Evolutionary conservation across 2,888 invertebrate species (phyloP).

Genomic region (Margaritifera margaritifera): DNA sequence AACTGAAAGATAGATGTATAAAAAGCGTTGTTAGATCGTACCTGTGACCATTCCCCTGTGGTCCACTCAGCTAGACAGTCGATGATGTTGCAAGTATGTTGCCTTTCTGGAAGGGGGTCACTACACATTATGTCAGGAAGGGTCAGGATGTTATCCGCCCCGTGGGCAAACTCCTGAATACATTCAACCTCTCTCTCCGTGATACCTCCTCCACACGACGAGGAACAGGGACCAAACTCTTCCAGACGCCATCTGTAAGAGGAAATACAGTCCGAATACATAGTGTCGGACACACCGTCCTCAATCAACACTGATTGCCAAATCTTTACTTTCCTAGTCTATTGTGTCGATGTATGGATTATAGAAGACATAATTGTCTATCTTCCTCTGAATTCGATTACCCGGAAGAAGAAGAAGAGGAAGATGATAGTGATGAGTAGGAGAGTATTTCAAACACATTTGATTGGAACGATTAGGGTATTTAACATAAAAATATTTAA

Average conservation of each 20-base stretch:
- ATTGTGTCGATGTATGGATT: too few species aligned
- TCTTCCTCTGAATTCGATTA: too few species aligned
- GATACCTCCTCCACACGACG: slow-evolving; percentile 95
- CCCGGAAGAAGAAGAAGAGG: too few species aligned
- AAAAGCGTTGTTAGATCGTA: slow-evolving; percentile 76
- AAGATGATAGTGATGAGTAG: too few species aligned
- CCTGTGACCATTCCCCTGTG: slow-evolving; percentile 90
- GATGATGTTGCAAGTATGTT: slow-evolving; percentile 88
- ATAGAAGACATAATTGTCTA: too few species aligned
- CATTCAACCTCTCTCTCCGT: slow-evolving; percentile 92
- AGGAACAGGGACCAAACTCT: slow-evolving; percentile 91
- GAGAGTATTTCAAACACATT: too few species aligned
- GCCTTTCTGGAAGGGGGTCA: slow-evolving; percentile 89
- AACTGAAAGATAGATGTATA: slow-evolving; percentile 10
- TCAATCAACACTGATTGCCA: too few species aligned
- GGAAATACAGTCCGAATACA: too few species aligned
- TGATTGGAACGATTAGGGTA: too few species aligned
- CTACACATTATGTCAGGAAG: slow-evolving; percentile 96
- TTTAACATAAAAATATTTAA: too few species aligned
- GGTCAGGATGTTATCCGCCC: slow-evolving; percentile 88
- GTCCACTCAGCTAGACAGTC: slow-evolving; percentile 95
- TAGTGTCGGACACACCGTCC: too few species aligned
- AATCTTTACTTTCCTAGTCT: too few species aligned
- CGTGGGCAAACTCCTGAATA: slow-evolving; percentile 60
- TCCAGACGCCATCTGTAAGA: slow-evolving; percentile 86